Base-by-base conservation (phyloP, 2,888 invertebrate genomes). In the Theodoxus fluviatilis region DNA sequence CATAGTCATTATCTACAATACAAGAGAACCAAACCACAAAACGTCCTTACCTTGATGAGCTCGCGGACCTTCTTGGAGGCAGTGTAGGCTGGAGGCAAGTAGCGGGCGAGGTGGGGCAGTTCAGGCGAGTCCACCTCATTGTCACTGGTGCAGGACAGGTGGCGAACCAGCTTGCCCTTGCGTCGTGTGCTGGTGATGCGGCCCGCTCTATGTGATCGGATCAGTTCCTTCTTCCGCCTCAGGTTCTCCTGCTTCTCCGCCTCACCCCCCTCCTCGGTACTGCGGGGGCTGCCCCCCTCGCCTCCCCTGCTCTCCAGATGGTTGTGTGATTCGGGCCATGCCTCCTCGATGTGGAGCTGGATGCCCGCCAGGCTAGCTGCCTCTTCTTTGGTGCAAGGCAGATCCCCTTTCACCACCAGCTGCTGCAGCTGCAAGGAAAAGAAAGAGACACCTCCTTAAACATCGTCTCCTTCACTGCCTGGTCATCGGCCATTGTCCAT, bases 321-420 rank as follows among this genome's bases (percentile, higher is more conserved):
- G 31, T 71, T 71, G 33, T 69, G 69, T 28, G 65, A 70, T 67
- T 84, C 85, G 12, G 86, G 86, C 86, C 86, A 86, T 25, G 86
- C 83, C 75, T 86, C 85, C 66, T 91, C 91, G 25, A 91, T 89
- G 69, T 91, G 89, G 22, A 91, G 87, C 83, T 91, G 91, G 69
- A 91, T 90, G 55, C 90, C 90, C 7, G 91, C 91, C 71, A 91
- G 84, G 9, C 90, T 88, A 0, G 91, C 90, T 0, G 91, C 91
- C 77, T 91, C 91, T 75, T 91, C 91, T 78, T 90, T 90, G 70
- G 90, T 89, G 84, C 91, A 91, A 1, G 91, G 91, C 72, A 91
- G 82, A 49, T 89, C 89, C 1, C 91, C 91, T 52, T 88, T 88
- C 70, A 90, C 89, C 61, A 91, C 89, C 81, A 90, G 84, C 74